Evolutionary conservation across 2,888 invertebrate genomes (phyloP), one percentile per base, ranked within the genome.

Genomic region (Drosophila vallismaia): DNA sequence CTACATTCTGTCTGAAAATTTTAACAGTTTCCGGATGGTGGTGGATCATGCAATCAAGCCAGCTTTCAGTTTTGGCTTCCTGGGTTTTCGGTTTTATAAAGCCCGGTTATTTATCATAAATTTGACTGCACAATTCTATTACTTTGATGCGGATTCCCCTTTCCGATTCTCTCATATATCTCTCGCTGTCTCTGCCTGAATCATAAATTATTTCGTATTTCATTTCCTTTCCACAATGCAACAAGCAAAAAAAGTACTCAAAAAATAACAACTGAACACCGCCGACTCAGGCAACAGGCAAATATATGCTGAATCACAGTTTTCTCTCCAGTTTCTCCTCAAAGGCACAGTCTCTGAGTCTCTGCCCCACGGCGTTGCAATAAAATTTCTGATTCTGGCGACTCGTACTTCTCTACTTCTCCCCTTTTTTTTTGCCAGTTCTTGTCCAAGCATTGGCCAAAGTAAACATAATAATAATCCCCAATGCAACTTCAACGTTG

Each of bases 201-300:
- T 71, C 76, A 83, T 86, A 86, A 82, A 79, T 86, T 74, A 86
- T 86, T 86, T 80, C 71, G 84, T 73, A 81, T 86, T 81, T 88
- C 67, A 84, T 87, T 83, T 88, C 85, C 78, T 73, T 71, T 69
- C 60, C 82, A 72, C 82, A 64, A 62, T 55, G 68, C 54, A 70
- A 40, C 50, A 44, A 63, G 48, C 69, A 80, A 80, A 63, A 49
- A 45, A 28, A 52, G 48, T 46, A 26, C 48, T 51, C 19, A 2
- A 19, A 76, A 56, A 59, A 56, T 54, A 55, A 70, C 50, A 62
- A 33, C 9, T 62, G 55, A 52, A 64, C 36, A 12, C 50, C 49
- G 56, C 36, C 36, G 40, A 46, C 53, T 46, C 12, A 60, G 57
- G 19, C n/a, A 24, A 36, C 12, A 8, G 45, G 52, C 58, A 60